Base-by-base conservation (phyloP, 1,140 invertebrate species). In the Drosophila nebulosa region DNA sequence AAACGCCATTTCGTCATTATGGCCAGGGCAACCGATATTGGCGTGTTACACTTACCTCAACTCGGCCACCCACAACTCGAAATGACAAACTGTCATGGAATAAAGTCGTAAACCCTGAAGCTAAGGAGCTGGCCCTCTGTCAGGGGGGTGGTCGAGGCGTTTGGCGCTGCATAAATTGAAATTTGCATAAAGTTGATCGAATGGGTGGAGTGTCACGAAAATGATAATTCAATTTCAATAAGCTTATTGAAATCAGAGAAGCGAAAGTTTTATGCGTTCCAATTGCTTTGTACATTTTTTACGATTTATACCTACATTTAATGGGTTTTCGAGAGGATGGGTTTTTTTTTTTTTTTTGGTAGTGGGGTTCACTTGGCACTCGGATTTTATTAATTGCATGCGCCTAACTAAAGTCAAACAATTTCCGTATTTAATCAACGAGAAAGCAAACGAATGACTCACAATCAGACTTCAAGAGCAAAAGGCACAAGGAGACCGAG, bases 1-100 rank as follows among this genome's bases (percentile, higher is more conserved):
- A 84, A 88, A 88, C 78, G 83, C 81, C 76, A 88, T 88, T 70
- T 36, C 83, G 75, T 79, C 83, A 88, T 88, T 88, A 86, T 88
- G 67, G 18, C 39, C 39, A 62, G 36, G 12, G 3, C 35, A 50
- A 35, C 50, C 42, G 60, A 65, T 61, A 81, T 60, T 85, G 81
- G 69, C 81, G 83, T 85, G 81, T 75, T 78, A 78, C 69, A 85
- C 81, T 80, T 68, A 67, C 21, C 46, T 35, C 26, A 32, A 22
- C 14, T 52, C 14, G 18, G 30, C 67, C 36, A 52, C 66, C 52
- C 16, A 21, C 71, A 50, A 36, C 36, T 46, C 39, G 39, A 83
- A 88, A 88, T 83, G 83, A 81, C 83, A 88, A 76, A 69, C 63
- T 73, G 83, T 88, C 83, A 88, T 88, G 83, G 66, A 83, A 88